Conservation (phyloP, 1,140 invertebrate species). For the Octopus bimaculoides region DNA sequence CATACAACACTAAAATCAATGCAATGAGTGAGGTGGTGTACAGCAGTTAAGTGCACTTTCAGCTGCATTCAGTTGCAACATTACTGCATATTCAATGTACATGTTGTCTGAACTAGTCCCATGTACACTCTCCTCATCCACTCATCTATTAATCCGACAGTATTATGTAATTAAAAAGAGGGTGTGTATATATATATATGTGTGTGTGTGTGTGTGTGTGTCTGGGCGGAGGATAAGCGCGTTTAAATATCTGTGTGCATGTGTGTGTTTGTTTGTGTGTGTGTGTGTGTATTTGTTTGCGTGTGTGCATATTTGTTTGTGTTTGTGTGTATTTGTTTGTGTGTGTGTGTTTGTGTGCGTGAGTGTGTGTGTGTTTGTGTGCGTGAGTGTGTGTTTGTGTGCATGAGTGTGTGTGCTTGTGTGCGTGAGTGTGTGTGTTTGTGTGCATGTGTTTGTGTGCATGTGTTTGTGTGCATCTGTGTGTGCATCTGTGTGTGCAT, state of each 20-base stretch:
- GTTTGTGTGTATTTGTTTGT: background rate
- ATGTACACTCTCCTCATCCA: too few relatives aligned
- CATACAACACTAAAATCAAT: too few relatives aligned
- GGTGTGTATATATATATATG: background rate
- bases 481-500: background rate
- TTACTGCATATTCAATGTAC: too few relatives aligned
- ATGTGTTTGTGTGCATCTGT: background rate
- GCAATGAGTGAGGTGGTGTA: too few relatives aligned
- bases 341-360: background rate
- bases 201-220: background rate
- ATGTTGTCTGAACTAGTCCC: too few relatives aligned
- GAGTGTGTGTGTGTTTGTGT: background rate
- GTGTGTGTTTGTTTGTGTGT: background rate
- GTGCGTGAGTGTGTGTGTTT: background rate
- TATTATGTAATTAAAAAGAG: background rate
- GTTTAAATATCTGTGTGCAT: background rate
- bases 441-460: background rate
- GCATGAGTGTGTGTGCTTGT: background rate
- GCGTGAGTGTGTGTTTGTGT: background rate
- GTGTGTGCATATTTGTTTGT: background rate
- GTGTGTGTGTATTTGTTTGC: background rate
- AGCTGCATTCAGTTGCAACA: too few relatives aligned
- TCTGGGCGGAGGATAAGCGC: background rate
- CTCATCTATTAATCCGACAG: background rate
- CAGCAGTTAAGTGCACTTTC: too few relatives aligned